Conservation (phyloP, 1,140 invertebrate species). For the Neodiprion virginianus region DNA sequence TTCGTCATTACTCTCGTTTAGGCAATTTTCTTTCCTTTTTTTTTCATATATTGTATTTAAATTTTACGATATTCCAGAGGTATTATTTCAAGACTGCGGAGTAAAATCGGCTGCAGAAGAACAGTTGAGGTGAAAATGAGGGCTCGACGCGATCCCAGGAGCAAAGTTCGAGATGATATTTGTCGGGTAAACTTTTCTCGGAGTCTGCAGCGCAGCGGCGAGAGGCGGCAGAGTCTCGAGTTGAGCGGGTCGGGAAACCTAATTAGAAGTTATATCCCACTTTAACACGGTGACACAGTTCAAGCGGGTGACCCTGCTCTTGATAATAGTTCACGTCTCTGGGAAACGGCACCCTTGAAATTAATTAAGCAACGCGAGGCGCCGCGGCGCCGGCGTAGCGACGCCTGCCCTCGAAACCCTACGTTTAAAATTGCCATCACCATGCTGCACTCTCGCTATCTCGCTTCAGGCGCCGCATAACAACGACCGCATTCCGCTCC, state of each 20-base stretch:
- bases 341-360: not conserved
- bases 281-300: conserved; percentile 3
- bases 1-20: not conserved
- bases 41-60: not conserved
- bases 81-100: no score
- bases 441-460: not conserved
- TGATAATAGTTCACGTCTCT: not conserved
- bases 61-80: no score
- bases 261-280: not conserved
- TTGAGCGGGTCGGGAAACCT: not conserved
- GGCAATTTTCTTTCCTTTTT: not conserved
- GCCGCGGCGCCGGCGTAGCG: not conserved
- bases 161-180: no score
- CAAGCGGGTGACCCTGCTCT: not conserved
- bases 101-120: no score
- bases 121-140: no score
- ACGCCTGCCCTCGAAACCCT: not conserved
- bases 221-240: no score
- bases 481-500: no score
- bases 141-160: no score
- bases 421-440: no score
- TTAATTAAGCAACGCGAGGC: not conserved
- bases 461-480: not conserved
- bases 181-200: no score
- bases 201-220: no score